Percentiles rank a stretch among this genome's conserved stretches.
Evolutionary conservation across 2,797 vertebrate species (phyloP).

Genomic region (Carcharodon carcharias): DNA sequence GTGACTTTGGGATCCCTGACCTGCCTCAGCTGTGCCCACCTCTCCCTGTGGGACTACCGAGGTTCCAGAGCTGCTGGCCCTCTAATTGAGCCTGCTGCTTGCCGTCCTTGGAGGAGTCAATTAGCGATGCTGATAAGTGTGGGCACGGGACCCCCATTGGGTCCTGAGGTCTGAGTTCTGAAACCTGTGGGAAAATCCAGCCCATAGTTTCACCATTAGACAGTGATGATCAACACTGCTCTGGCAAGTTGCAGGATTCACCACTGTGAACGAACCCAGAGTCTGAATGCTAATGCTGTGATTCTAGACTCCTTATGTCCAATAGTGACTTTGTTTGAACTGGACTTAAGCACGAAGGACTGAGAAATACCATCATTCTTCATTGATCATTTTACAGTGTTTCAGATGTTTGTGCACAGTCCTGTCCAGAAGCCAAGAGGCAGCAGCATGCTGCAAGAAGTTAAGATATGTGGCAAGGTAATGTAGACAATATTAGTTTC

Average conservation of each 20-base stretch:
- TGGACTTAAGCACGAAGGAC: not conserved
- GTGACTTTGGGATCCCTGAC: too few relatives aligned
- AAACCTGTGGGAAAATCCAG: too few relatives aligned
- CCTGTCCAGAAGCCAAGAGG: not conserved
- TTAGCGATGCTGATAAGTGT: too few relatives aligned
- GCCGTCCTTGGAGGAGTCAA: too few relatives aligned
- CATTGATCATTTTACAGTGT: not conserved
- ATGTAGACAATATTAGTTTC: not conserved
- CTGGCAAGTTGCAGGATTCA: not conserved
- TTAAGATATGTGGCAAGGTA: not conserved
- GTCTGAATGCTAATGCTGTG: not conserved
- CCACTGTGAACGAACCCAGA: not conserved
- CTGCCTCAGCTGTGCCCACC: too few relatives aligned
- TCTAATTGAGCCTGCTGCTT: too few relatives aligned
- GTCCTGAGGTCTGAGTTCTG: too few relatives aligned
- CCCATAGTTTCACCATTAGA: not conserved
- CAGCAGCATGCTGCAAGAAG: not conserved
- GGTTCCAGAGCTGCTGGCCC: too few relatives aligned
- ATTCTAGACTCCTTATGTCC: not conserved
- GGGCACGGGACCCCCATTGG: too few relatives aligned
- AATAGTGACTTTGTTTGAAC: not conserved
- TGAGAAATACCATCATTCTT: not conserved
- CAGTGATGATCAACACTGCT: not conserved
- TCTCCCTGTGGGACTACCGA: too few relatives aligned
- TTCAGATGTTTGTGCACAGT: not conserved